phyloP scores from a whole-genome alignment of 2,888 invertebrate species.

The Empis livida region DNA sequence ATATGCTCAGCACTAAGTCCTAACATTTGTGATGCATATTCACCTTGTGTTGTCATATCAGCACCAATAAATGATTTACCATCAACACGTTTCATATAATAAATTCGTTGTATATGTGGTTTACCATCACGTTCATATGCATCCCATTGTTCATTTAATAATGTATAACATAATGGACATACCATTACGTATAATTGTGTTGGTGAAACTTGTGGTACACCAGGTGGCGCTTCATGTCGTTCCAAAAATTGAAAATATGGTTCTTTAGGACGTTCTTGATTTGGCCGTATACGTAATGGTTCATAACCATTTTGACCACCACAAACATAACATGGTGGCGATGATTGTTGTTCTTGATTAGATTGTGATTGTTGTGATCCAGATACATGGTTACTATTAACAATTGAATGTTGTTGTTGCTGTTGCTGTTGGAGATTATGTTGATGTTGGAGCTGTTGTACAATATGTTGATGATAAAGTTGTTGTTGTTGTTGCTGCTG shows the following conservation, averaged over 20 bases:
- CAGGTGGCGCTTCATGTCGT: constrained; percentile 72
- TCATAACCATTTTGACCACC: constrained; percentile 55
- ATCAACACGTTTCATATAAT: constrained; percentile 86
- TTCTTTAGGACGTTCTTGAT: constrained; percentile 54
- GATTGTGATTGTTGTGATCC: constrained; percentile 9
- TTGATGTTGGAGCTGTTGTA: background rate
- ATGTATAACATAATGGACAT: constrained; percentile 75
- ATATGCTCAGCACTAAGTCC: constrained; percentile 52
- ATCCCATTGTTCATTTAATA: constrained; percentile 86
- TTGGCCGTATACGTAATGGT: constrained; percentile 51
- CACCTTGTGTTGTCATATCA: constrained; percentile 79
- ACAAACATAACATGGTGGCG: constrained; percentile 53
- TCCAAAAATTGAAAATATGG: constrained; percentile 88
- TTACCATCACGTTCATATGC: constrained; percentile 73
- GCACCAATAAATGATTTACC: constrained; percentile 83
- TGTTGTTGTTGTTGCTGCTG: constrained; percentile 3
- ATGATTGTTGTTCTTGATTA: constrained; percentile 12
- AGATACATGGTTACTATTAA: background rate
- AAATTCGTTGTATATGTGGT: constrained; percentile 75
- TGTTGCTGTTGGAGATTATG: constrained; percentile 1
- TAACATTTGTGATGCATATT: constrained; percentile 82
- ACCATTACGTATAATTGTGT: constrained; percentile 47
- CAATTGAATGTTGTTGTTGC: background rate
- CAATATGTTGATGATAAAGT: background rate
- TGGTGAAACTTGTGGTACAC: constrained; percentile 37